These are phyloP conservation scores for Enteromius unitaeniatus DNA, from an alignment of 2,797 vertebrate genomes.

Conservation along the genomic window DNA sequence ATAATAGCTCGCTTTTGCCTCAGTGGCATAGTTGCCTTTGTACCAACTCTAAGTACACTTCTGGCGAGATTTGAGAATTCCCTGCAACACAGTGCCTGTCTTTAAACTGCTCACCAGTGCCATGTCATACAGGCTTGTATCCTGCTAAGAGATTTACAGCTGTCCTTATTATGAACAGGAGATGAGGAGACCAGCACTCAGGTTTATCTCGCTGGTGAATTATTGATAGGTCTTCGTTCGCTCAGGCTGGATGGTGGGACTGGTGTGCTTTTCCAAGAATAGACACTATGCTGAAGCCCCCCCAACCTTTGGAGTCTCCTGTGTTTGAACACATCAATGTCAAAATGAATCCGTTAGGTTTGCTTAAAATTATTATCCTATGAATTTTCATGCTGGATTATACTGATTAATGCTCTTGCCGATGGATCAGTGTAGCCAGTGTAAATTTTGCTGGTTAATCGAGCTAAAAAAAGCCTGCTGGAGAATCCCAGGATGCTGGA, in stretches of 20 bases:
- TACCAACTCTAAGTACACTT: constrained; percentile 23
- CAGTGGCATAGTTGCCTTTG: not conserved
- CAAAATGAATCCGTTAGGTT: constrained; percentile 15
- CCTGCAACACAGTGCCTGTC: constrained; percentile 8
- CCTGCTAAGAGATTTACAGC: constrained; percentile 68
- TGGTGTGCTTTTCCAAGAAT: constrained; percentile 39
- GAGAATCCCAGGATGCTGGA: not conserved
- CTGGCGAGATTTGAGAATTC: constrained; percentile 17
- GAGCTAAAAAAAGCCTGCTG: not conserved
- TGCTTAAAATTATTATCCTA: not conserved
- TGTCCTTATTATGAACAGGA: constrained; percentile 68
- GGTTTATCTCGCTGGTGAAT: constrained; percentile 77
- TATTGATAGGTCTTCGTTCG: constrained; percentile 75
- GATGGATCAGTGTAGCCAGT: not conserved
- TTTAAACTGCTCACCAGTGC: not conserved
- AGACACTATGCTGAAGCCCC: constrained; percentile 32
- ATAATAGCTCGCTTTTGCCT: constrained; percentile 1
- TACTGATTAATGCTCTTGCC: not conserved
- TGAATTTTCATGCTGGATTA: constrained; percentile 6
- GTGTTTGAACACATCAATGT: constrained; percentile 30
- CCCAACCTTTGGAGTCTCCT: constrained; percentile 12
- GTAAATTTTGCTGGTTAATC: not conserved
- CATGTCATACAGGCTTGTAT: constrained; percentile 39
- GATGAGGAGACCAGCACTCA: constrained; percentile 71
- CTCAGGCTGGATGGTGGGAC: constrained; percentile 39